Conservation (phyloP, 2,888 invertebrate species). For the Zootermopsis nevadensis region DNA sequence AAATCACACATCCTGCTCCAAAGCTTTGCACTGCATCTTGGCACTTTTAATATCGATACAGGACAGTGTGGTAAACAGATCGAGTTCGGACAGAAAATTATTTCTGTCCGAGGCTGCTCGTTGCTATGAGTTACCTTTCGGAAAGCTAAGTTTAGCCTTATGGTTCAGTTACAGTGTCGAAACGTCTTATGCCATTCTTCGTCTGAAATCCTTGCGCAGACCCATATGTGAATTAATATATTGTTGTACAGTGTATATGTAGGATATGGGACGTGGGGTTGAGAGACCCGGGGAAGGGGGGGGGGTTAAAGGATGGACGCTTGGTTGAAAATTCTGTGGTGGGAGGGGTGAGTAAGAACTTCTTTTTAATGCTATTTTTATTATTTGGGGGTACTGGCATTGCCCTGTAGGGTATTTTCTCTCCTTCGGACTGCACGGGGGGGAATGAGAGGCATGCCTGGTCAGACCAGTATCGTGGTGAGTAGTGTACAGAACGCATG, state of each 20-base stretch:
- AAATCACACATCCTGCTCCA: neutral
- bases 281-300: neutral
- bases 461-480: constrained; percentile 24
- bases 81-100: neutral
- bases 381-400: constrained; percentile 17
- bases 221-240: constrained; percentile 37
- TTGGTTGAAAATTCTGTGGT: neutral
- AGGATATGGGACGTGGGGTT: constrained; percentile 25
- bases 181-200: constrained; percentile 6
- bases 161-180: too few relatives aligned
- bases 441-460: neutral
- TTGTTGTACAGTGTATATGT: constrained; percentile 23
- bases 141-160: too few relatives aligned
- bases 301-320: constrained; percentile 28
- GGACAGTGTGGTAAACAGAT: neutral
- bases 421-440: neutral
- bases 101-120: too few relatives aligned
- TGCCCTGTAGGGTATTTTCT: constrained; percentile 19
- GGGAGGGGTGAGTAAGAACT: constrained; percentile 8
- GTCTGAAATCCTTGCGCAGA: neutral
- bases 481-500: constrained; percentile 1
- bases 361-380: constrained; percentile 10
- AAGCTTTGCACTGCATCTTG: neutral
- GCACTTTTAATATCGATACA: neutral
- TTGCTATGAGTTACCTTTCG: too few relatives aligned